A percentile compares a stretch with the other conserved stretches of the same genome.
Conservation (phyloP, 2,888 invertebrate species). For the Helicoverpa assulta region DNA sequence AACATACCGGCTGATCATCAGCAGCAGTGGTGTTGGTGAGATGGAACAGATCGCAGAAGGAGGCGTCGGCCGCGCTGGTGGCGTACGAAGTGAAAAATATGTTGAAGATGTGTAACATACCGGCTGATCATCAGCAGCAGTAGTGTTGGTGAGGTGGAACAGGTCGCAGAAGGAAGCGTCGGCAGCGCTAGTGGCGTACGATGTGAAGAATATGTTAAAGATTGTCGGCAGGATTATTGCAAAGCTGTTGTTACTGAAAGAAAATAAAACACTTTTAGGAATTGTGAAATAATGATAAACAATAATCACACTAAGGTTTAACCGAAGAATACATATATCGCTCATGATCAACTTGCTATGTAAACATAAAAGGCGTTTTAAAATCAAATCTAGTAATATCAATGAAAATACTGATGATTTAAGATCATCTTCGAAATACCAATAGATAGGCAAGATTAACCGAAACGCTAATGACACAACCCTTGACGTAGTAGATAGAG, state of each 20-base stretch:
- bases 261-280: too few relatives aligned
- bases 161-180: slow-evolving; percentile 80
- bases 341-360: too few relatives aligned
- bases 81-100: slow-evolving; percentile 86
- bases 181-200: slow-evolving; percentile 73
- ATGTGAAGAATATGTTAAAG: slow-evolving; percentile 88
- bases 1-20: slow-evolving; percentile 40
- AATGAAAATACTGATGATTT: too few relatives aligned
- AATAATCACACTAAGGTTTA: too few relatives aligned
- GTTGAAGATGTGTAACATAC: slow-evolving; percentile 81
- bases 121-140: slow-evolving; percentile 53
- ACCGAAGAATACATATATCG: too few relatives aligned
- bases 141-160: slow-evolving; percentile 67
- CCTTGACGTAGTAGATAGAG: too few relatives aligned
- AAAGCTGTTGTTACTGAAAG: slow-evolving; percentile 87
- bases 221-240: slow-evolving; percentile 90
- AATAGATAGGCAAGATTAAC: too few relatives aligned
- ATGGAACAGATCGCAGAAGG: slow-evolving; percentile 81
- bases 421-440: too few relatives aligned
- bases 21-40: slow-evolving; percentile 56
- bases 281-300: too few relatives aligned
- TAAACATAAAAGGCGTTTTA: too few relatives aligned
- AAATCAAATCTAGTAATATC: too few relatives aligned
- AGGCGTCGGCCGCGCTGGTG: slow-evolving; percentile 69
- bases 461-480: too few relatives aligned